Conservation (phyloP, 2,113 vertebrate genomes). For the Colistium nudipinnis region DNA sequence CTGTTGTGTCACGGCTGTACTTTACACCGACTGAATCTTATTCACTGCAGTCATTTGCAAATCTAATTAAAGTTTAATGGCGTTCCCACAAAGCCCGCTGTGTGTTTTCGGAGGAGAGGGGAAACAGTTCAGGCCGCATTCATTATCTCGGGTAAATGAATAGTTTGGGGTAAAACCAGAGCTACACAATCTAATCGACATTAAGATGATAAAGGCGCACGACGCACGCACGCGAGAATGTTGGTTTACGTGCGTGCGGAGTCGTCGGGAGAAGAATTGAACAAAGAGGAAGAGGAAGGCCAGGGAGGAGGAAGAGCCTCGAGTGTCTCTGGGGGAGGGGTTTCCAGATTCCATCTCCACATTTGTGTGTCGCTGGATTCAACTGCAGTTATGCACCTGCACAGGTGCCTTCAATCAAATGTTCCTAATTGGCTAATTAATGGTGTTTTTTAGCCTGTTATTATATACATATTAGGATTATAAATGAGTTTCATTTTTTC, state of each 20-base stretch:
- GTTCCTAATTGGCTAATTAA: constrained; percentile 71
- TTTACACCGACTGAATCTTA: constrained; percentile 47
- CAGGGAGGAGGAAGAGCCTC: constrained; percentile 1
- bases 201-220: constrained; percentile 45
- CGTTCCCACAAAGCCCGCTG: constrained; percentile 46
- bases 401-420: constrained; percentile 59
- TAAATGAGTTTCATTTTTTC: constrained; percentile 72
- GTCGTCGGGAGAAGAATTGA: not conserved
- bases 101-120: constrained; percentile 35
- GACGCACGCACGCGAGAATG: constrained; percentile 1
- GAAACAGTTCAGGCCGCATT: constrained; percentile 16
- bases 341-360: constrained; percentile 18
- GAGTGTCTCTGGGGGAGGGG: not conserved
- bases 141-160: constrained; percentile 52
- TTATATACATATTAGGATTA: constrained; percentile 69
- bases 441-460: constrained; percentile 68
- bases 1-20: constrained; percentile 17
- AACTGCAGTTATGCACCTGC: constrained; percentile 12
- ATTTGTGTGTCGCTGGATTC: constrained; percentile 34
- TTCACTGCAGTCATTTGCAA: constrained; percentile 63
- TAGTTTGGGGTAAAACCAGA: constrained; percentile 37
- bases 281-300: not conserved
- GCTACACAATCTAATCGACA: constrained; percentile 40
- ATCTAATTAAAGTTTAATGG: constrained; percentile 72
- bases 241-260: too few relatives aligned